These are phyloP conservation scores for Trimorus sp. DNA, from an alignment of 2,888 invertebrate genomes.

Conservation along the genomic window DNA sequence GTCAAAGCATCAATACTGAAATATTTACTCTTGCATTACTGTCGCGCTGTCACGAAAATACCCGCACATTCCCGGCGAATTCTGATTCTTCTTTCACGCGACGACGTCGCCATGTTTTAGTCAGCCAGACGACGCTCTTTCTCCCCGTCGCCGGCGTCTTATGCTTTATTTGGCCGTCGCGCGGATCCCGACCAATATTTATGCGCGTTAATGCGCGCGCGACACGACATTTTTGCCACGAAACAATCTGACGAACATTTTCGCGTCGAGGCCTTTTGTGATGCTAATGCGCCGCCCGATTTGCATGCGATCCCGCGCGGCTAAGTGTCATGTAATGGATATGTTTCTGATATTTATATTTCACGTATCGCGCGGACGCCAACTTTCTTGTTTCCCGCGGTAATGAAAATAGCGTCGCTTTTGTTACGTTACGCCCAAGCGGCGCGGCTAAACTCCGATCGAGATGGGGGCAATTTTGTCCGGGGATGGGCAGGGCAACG, in stretches of 20 bases:
- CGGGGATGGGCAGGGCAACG: too few species aligned
- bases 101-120: constrained; percentile 43
- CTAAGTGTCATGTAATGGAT: constrained; percentile 53
- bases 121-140: constrained; percentile 1
- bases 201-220: too few species aligned
- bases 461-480: constrained; percentile 12
- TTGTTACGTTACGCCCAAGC: too few species aligned
- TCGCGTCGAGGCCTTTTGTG: constrained; percentile 40
- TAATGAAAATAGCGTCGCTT: not conserved
- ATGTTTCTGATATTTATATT: constrained; percentile 50
- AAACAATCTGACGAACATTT: constrained; percentile 34
- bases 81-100: constrained; percentile 52
- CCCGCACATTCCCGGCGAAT: constrained; percentile 40
- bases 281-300: constrained; percentile 43
- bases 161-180: too few species aligned
- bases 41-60: constrained; percentile 54
- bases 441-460: constrained; percentile 17
- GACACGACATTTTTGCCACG: too few species aligned
- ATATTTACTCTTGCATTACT: constrained; percentile 59
- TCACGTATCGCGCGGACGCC: constrained; percentile 15
- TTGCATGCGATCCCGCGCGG: constrained; percentile 58
- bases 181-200: too few species aligned
- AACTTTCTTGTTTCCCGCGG: constrained; percentile 26
- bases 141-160: too few species aligned
- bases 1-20: constrained; percentile 64